These are phyloP conservation scores for Proterorhinus semilunaris DNA, from an alignment of 2,113 vertebrate species.

Conservation along the genomic window DNA sequence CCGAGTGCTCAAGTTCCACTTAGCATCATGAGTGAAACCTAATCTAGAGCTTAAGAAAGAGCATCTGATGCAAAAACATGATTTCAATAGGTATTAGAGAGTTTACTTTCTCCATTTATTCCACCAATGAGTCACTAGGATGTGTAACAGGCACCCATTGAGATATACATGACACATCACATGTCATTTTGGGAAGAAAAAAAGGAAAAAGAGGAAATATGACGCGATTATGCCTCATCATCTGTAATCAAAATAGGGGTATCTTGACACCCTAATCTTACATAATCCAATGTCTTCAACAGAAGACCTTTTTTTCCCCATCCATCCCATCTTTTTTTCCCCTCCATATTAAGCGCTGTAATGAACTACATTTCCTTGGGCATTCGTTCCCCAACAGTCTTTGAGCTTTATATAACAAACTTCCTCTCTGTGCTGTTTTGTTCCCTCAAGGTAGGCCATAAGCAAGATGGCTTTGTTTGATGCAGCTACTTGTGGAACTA, in stretches of 20 bases:
- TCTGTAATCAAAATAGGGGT: not conserved
- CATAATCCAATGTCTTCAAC: not conserved
- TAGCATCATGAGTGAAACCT: too few species aligned
- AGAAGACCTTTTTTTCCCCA: not conserved
- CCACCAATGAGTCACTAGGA: too few species aligned
- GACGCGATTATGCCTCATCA: not conserved
- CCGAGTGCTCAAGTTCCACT: too few species aligned
- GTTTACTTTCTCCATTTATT: too few species aligned
- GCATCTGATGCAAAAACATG: too few species aligned
- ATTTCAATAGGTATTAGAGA: too few species aligned
- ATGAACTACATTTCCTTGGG: not conserved
- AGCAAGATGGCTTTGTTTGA: slow-evolving; percentile 3
- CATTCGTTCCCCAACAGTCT: slow-evolving; percentile 1
- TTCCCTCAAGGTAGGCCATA: slow-evolving; percentile 7
- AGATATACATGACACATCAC: too few species aligned
- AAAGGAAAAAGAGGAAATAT: not conserved
- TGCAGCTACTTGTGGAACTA: not conserved
- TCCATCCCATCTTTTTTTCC: not conserved
- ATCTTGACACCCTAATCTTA: not conserved
- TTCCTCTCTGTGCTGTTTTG: not conserved
- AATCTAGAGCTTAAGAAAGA: too few species aligned
- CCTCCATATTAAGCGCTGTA: not conserved
- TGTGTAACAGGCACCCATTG: too few species aligned
- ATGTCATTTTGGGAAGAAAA: too few species aligned
- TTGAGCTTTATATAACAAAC: slow-evolving; percentile 3